Base-by-base conservation (phyloP, 2,113 vertebrate species). In the Pagrus major region DNA sequence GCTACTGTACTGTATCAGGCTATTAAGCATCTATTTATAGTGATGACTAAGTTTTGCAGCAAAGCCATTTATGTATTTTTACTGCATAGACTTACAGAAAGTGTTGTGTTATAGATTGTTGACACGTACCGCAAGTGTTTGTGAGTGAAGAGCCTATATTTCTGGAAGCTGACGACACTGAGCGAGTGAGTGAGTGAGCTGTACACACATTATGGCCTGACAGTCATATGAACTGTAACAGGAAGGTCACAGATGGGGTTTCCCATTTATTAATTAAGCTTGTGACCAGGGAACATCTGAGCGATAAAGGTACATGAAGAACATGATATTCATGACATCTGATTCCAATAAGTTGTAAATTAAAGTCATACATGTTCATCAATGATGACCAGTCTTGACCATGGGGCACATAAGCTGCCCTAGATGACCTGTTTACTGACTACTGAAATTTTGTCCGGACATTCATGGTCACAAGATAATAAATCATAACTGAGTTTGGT, bases 21-120 rank as follows among this genome's bases (percentile, higher is more conserved):
- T 49, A 10, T 60, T 71, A 76, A 71, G 67, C 39, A 31, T 67
- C 88, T 91, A 90, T 91, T 91, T 89, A 87, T 81, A 89, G 89
- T 65, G 71, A 71, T 85, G 86, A 85, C 54, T 47, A 44, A 47
- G 44, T 66, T 86, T 66, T 49, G 73, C 85, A 55, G 60, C 73
- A 58, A 67, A 91, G 76, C 66, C 81, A 82, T 84, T 49, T 85
- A 85, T 79, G 79, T 73, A 72, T 86, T 76, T 79, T 78, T 42
- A 20, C 70, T 9, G 63, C 69, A 76, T 11, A 21, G 21, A 47
- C 58, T 72, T 47, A 42, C 61, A 66, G 33, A 47, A 78, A 54
- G 46, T 61, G 33, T 55, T 20, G 25, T 54, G 58, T 39, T 64
- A 14, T 55, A 52, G n/a, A 41, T 25, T 25, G 69, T 52, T 44